Percentiles rank a stretch among this genome's conserved stretches.
These are phyloP conservation scores for Octonoba sinensis DNA, from an alignment of 2,888 invertebrate genomes.

Conservation along the genomic window DNA sequence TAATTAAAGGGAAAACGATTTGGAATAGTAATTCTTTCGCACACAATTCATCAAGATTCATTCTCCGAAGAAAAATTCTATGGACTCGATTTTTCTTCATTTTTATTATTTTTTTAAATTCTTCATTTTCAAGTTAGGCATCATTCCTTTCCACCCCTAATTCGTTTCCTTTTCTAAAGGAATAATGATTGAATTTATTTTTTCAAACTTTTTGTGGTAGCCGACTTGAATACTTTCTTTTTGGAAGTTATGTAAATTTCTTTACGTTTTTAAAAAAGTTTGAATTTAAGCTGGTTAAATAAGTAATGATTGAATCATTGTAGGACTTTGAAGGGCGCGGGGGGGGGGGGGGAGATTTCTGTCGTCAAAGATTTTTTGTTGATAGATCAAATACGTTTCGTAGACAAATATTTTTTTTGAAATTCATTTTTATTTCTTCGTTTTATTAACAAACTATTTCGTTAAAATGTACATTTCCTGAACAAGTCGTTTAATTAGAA, in stretches of 20 bases:
- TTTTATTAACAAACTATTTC: neutral
- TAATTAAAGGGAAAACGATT: constrained; percentile 64
- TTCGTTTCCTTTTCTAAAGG: neutral
- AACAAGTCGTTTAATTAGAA: neutral
- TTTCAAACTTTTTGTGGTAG: constrained; percentile 5
- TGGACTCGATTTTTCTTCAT: constrained; percentile 21
- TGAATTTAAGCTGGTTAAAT: too few species aligned
- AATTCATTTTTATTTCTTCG: too few species aligned
- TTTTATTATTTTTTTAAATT: neutral
- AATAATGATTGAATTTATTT: constrained; percentile 40
- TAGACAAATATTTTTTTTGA: neutral
- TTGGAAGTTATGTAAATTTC: neutral
- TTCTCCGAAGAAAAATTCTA: constrained; percentile 21
- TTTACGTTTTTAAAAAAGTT: neutral
- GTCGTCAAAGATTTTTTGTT: neutral
- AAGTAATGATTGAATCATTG: too few species aligned
- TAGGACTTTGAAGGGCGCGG: too few species aligned
- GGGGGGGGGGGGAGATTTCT: too few species aligned
- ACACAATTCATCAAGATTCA: constrained; percentile 48
- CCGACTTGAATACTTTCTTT: neutral
- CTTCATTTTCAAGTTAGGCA: neutral
- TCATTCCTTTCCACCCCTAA: neutral
- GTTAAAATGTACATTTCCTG: neutral
- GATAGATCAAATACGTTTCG: neutral
- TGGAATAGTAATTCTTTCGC: constrained; percentile 58